Conservation (phyloP, 2,113 vertebrate species). For the Crotophaga sulcirostris region DNA sequence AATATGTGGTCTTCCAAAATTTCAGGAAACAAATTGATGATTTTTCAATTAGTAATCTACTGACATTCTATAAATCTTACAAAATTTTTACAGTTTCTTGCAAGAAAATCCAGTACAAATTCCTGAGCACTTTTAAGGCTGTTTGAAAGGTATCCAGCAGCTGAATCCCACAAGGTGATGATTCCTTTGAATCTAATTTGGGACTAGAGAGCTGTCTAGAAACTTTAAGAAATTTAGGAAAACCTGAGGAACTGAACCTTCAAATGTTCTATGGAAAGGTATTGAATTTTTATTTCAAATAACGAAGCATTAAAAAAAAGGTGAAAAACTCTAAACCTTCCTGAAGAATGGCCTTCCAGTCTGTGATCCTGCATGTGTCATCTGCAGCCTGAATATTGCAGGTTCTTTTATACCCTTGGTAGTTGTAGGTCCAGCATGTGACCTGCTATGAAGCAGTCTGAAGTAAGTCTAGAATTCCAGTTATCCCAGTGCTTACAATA, state of each 20-base stretch:
- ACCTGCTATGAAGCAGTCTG: background rate
- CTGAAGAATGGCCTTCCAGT: background rate
- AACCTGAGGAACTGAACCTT: background rate
- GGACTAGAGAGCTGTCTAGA: background rate
- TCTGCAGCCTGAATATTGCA: background rate
- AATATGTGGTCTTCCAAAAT: background rate
- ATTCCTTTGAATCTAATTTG: background rate
- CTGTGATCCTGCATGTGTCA: background rate
- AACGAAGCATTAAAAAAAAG: background rate
- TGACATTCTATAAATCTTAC: background rate
- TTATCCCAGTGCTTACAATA: background rate
- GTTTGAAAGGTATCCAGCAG: background rate
- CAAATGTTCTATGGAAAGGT: background rate
- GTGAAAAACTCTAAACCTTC: background rate
- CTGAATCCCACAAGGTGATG: background rate
- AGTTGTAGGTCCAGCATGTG: background rate
- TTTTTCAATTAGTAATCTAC: background rate
- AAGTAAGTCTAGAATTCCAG: background rate
- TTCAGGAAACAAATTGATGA: background rate
- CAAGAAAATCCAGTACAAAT: background rate
- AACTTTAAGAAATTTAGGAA: background rate
- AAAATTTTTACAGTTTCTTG: background rate
- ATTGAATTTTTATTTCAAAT: background rate
- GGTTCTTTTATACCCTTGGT: rapidly evolving
- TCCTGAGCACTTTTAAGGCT: background rate